phyloP scores from a whole-genome alignment of 64 coral and sea anemone genomes.

The Dendrophyllia cribrosa region DNA sequence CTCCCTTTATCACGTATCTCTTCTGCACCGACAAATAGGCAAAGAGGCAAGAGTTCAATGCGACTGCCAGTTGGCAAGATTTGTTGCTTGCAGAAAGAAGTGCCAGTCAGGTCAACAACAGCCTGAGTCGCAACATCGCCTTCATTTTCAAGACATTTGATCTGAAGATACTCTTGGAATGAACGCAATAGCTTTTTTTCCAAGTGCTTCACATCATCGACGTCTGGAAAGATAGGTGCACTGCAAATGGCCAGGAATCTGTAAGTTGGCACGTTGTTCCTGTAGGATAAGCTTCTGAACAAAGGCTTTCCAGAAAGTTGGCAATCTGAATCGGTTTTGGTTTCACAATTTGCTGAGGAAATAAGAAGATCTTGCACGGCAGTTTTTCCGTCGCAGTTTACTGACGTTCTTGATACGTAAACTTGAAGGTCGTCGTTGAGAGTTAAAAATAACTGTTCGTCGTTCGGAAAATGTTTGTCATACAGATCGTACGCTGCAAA shows the following conservation, averaged over 20 bases:
- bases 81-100: too few species aligned
- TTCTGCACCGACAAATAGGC: not conserved
- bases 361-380: not conserved
- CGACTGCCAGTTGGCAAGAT: not conserved
- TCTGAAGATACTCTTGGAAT: not conserved
- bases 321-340: not conserved
- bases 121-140: not conserved
- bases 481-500: not conserved
- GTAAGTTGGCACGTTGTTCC: not conserved
- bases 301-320: not conserved
- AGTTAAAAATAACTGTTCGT: not conserved
- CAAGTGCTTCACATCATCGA: not conserved
- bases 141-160: not conserved
- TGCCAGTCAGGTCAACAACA: not conserved
- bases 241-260: not conserved
- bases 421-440: not conserved
- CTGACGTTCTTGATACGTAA: not conserved
- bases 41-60: constrained; percentile 7
- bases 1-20: not conserved
- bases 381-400: not conserved
- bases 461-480: not conserved
- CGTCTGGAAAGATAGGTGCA: not conserved
- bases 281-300: constrained; percentile 1
- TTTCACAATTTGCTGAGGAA: not conserved
- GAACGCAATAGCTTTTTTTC: not conserved